Percentiles rank a stretch among this genome's conserved stretches.
Conservation (phyloP, 1,140 invertebrate species). For the Papilio polytes region DNA sequence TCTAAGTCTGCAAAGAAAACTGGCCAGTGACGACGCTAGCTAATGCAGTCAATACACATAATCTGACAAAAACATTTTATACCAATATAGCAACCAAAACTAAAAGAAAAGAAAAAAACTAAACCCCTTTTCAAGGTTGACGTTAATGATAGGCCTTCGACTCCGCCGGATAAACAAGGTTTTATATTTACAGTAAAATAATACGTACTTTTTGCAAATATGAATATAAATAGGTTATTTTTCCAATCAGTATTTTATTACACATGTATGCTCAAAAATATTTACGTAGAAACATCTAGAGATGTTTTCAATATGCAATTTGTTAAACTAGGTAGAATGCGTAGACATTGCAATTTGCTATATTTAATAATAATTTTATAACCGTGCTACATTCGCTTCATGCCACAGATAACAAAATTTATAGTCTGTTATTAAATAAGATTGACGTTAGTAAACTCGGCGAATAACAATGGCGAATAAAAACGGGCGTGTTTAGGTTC, state of each 20-base stretch:
- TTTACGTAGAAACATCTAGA: background rate
- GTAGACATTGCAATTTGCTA: background rate
- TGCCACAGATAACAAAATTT: conserved; percentile 7
- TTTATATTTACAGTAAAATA: background rate
- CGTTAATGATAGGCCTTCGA: background rate
- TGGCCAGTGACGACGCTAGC: no score
- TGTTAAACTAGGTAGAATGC: background rate
- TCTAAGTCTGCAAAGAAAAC: no score
- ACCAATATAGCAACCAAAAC: background rate
- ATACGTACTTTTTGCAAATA: background rate
- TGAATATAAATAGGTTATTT: background rate
- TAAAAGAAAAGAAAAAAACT: background rate
- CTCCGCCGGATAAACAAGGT: background rate
- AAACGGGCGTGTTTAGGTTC: conserved; percentile 17
- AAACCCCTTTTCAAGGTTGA: background rate
- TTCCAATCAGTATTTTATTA: background rate
- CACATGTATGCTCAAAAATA: background rate
- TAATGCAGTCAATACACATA: background rate
- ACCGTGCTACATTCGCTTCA: background rate
- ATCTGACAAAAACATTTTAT: background rate
- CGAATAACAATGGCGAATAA: conserved; percentile 27
- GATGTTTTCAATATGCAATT: background rate
- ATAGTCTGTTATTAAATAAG: conserved; percentile 22
- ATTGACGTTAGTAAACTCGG: conserved; percentile 9
- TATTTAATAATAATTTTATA: background rate